Base-by-base conservation (phyloP, 2,797 vertebrate species). In the Serranus cabrilla region DNA sequence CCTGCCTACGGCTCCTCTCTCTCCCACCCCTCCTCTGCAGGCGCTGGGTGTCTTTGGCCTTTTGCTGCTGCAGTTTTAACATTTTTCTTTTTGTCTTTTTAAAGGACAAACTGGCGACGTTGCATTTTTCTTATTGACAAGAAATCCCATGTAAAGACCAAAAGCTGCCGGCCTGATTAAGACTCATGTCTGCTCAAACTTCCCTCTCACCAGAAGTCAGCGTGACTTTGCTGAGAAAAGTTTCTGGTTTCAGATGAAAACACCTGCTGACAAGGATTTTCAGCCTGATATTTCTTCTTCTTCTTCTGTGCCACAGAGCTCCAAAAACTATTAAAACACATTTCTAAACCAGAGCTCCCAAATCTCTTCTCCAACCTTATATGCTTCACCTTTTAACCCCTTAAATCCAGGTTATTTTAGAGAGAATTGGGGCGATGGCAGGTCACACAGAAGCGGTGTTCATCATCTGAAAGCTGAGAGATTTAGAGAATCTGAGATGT, bases 1-100 rank as follows among this genome's bases (percentile, higher is more conserved):
- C 55, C 75, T 63, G 54, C 27, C 47, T 9, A 2, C 51, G 64
- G 73, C 56, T 52, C 27, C 49, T 76, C 58, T 20, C 56, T 37
- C 25, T 60, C 20, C 42, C 14, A 27, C 34, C 20, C 67, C 42
- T 66, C 23, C 23, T 66, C 27, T n/a, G 23, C 25, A n/a, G 3
- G 37, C 34, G 23, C 31, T 12, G 27, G 20, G 2, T 71, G 47
- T 80, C 17, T 57, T 8, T 43, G 31, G 27, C 49, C n/a, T 55
- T 60, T 56, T 60, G 16, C 43, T 34, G 58, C 39, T 17, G 10
- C 18, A n/a, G 10, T 46, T 68, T 27, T 8, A 2, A 1, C 11
- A 54, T 60, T 45, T 40, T 1, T 47, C 34, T 34, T 34, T 40
- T 51, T 49, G 23, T 52, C 34, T 71, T 46, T n/a, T 60, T 46